Evolutionary conservation across 2,113 vertebrate genomes (phyloP).

Genomic region (Isurus oxyrinchus): DNA sequence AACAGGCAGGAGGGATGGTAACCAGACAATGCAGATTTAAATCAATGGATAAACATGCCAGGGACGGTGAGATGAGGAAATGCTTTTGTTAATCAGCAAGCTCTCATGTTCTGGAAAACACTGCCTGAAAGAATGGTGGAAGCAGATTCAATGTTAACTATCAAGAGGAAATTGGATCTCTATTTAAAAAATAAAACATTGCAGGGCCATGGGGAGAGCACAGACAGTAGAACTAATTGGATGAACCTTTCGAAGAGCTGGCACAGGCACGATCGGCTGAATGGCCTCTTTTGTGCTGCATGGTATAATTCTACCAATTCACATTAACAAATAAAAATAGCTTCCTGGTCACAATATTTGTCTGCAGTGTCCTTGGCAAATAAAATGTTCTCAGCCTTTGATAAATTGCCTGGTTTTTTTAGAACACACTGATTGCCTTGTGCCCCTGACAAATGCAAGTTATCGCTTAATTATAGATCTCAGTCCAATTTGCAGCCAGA

Average conservation of each 20-base stretch:
- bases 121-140: neutral
- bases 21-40: neutral
- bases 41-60: neutral
- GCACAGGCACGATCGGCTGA: neutral
- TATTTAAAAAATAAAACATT: neutral
- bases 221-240: neutral
- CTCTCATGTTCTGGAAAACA: neutral
- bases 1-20: neutral
- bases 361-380: neutral
- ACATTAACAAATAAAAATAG: neutral
- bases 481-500: neutral
- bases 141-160: neutral
- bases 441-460: neutral
- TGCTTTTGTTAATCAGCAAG: neutral
- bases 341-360: neutral
- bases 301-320: neutral
- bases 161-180: neutral
- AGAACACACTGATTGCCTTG: neutral
- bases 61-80: neutral
- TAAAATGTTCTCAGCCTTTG: neutral
- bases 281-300: neutral
- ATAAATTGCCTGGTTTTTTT: neutral
- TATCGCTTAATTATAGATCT: constrained; percentile 1
- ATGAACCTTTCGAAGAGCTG: neutral
- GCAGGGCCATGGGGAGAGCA: neutral